Percentiles rank a stretch among this genome's conserved stretches.
These are phyloP conservation scores for Neodiprion lecontei DNA, from an alignment of 1,140 invertebrate species.

Conservation along the genomic window DNA sequence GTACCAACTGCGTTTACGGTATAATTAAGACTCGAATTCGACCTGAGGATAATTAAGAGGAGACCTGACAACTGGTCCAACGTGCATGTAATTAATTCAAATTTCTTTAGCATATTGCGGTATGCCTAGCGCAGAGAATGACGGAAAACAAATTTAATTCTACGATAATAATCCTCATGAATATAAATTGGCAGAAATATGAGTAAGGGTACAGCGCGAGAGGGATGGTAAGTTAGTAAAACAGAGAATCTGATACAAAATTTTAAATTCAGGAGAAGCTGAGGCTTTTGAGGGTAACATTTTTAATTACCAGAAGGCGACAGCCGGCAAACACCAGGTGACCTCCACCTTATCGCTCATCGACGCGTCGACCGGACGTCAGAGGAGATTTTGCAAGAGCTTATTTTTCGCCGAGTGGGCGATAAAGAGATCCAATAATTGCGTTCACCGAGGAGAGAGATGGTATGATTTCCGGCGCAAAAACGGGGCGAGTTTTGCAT, in stretches of 20 bases:
- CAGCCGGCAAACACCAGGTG: not conserved
- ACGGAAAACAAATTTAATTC: slow-evolving; percentile 11
- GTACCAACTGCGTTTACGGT: too few relatives aligned
- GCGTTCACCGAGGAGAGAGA: slow-evolving; percentile 11
- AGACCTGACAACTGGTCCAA: too few relatives aligned
- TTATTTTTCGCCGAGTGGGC: slow-evolving; percentile 9
- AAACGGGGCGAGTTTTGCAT: not conserved
- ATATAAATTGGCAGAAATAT: slow-evolving; percentile 37
- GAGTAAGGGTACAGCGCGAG: slow-evolving; percentile 16
- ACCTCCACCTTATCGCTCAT: slow-evolving; percentile 3
- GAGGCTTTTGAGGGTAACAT: slow-evolving; percentile 6
- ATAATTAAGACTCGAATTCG: too few relatives aligned
- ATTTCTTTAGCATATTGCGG: not conserved
- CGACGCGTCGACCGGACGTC: not conserved
- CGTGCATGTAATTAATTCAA: not conserved
- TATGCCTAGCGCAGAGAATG: not conserved
- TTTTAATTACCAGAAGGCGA: slow-evolving; percentile 19
- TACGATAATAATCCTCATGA: slow-evolving; percentile 39
- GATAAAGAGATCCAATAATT: slow-evolving; percentile 10
- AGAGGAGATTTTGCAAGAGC: slow-evolving; percentile 16
- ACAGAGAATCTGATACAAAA: slow-evolving; percentile 33
- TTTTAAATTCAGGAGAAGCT: slow-evolving; percentile 11
- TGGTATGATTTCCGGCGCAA: not conserved
- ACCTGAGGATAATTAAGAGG: too few relatives aligned
- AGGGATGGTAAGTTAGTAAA: slow-evolving; percentile 16